Conservation (phyloP, 2,888 invertebrate genomes). For the Caenorhabditis sinica region DNA sequence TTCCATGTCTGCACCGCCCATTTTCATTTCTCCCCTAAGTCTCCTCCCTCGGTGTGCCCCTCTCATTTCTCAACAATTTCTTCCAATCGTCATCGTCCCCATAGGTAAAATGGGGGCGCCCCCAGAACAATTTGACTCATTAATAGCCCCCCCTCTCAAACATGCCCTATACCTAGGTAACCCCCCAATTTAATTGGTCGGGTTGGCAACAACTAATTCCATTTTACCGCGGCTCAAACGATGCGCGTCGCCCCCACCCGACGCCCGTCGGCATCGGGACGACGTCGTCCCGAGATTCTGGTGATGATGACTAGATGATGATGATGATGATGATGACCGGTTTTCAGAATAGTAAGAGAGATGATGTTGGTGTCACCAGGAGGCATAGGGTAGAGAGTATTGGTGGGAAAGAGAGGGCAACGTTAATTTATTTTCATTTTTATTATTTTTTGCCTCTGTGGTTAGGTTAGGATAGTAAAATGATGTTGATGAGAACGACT, state of each 20-base stretch:
- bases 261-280: no score
- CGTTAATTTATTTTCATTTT: conserved; percentile 37
- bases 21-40: background rate
- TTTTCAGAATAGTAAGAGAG: conserved; percentile 34
- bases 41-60: background rate
- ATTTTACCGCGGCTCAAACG: conserved; percentile 53
- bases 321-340: conserved; percentile 47
- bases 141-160: conserved; percentile 53
- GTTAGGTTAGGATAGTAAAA: background rate
- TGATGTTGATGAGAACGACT: no score
- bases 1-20: background rate
- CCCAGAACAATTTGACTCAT: conserved; percentile 63
- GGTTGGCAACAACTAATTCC: conserved; percentile 57
- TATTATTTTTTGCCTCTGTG: background rate
- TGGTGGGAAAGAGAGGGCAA: no score
- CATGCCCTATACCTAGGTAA: conserved; percentile 11
- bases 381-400: background rate
- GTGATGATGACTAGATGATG: conserved; percentile 1
- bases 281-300: conserved; percentile 39
- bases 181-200: conserved; percentile 53
- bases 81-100: background rate
- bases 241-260: conserved; percentile 64
- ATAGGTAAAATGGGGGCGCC: conserved; percentile 21
- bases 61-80: conserved; percentile 15
- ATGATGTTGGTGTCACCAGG: no score